These are phyloP conservation scores for Oryzias sinensis DNA, from an alignment of 2,797 vertebrate genomes.

Conservation along the genomic window DNA sequence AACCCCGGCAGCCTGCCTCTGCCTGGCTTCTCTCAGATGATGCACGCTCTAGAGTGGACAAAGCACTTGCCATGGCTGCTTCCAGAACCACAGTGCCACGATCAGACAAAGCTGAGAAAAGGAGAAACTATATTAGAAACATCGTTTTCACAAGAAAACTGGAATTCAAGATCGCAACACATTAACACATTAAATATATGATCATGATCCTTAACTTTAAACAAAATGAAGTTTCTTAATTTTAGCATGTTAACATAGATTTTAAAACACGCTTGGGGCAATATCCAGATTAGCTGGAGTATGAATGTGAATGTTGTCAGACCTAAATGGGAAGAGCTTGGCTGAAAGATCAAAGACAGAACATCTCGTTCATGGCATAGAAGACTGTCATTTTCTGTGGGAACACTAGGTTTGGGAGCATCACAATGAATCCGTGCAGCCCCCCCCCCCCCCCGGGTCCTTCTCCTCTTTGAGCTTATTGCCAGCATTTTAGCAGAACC, in stretches of 20 bases:
- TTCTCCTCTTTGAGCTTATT: slow-evolving; percentile 69
- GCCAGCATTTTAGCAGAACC: slow-evolving; percentile 59
- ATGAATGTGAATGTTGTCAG: no score
- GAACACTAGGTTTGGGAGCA: slow-evolving; percentile 37
- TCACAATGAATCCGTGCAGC: slow-evolving; percentile 23
- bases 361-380: slow-evolving; percentile 5
- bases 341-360: slow-evolving; percentile 2
- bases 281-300: no score
- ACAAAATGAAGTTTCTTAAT: no score
- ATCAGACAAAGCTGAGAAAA: slow-evolving; percentile 82
- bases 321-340: not conserved
- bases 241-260: no score
- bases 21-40: slow-evolving; percentile 75
- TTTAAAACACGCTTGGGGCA: no score
- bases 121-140: not conserved
- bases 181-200: no score
- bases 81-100: slow-evolving; percentile 90
- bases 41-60: slow-evolving; percentile 79
- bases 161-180: not conserved
- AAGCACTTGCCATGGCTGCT: slow-evolving; percentile 82
- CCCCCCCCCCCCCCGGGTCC: slow-evolving; percentile 48
- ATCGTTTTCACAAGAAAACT: not conserved
- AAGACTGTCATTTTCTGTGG: slow-evolving; percentile 19
- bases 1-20: slow-evolving; percentile 74
- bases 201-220: no score